A percentile compares a stretch with the other conserved stretches of the same genome.
Conservation (phyloP, 1,140 invertebrate genomes). For the Camponotus pennsylvanicus region DNA sequence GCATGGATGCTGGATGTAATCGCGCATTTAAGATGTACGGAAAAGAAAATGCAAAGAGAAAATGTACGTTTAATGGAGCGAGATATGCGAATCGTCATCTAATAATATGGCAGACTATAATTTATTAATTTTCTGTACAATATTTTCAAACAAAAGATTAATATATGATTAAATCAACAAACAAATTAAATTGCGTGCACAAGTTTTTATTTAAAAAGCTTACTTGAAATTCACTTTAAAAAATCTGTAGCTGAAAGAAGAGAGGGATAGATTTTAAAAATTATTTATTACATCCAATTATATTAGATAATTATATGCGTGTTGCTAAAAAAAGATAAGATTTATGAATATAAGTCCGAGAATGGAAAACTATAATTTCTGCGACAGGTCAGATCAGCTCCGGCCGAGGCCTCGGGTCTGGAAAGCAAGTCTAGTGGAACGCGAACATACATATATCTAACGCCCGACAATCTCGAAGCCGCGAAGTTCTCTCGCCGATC, state of each 20-base stretch:
- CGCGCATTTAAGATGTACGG: conserved; percentile 18
- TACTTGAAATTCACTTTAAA: not conserved
- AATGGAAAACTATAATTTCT: conserved; percentile 16
- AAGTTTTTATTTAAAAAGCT: not conserved
- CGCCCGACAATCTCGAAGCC: conserved; percentile 14
- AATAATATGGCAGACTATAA: not conserved
- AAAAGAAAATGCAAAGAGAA: conserved; percentile 9
- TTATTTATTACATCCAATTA: not conserved
- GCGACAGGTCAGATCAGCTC: conserved; percentile 12
- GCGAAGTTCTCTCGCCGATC: conserved; percentile 46
- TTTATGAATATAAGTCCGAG: conserved; percentile 45
- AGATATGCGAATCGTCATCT: conserved; percentile 26
- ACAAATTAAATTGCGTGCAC: not conserved
- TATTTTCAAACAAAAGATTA: too few species aligned
- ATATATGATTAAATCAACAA: too few species aligned
- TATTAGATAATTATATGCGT: not conserved
- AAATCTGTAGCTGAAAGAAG: not conserved
- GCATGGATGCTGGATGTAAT: conserved; percentile 2
- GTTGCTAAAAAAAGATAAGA: conserved; percentile 1
- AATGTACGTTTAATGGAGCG: conserved; percentile 2
- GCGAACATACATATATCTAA: not conserved
- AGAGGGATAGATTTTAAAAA: not conserved
- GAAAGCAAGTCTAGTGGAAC: conserved; percentile 12
- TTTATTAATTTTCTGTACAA: too few species aligned
- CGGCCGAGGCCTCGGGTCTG: not conserved